These are phyloP conservation scores for Dromococcyx pavoninus DNA, from an alignment of 2,797 vertebrate species.

Conservation along the genomic window DNA sequence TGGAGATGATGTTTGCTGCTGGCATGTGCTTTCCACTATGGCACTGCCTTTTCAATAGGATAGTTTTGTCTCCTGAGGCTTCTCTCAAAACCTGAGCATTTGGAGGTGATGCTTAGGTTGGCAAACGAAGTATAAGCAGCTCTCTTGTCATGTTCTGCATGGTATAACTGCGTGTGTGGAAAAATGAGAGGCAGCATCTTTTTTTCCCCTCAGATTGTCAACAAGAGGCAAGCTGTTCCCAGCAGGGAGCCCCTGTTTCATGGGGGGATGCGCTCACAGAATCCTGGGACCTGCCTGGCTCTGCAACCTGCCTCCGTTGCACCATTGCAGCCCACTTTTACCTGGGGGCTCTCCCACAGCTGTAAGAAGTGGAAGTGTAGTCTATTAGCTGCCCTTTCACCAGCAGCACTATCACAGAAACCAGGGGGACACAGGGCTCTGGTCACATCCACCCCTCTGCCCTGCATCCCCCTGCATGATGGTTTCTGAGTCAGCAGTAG, in stretches of 20 bases:
- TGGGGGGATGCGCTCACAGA: fast-evolving
- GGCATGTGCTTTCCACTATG: not conserved
- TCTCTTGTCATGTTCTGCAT: not conserved
- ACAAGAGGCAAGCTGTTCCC: not conserved
- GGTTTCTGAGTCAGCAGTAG: not conserved
- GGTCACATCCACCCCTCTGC: not conserved
- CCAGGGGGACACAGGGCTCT: not conserved
- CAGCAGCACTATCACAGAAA: not conserved
- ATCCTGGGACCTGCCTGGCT: not conserved
- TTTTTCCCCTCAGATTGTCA: not conserved
- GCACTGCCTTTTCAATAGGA: not conserved
- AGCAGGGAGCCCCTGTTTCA: not conserved
- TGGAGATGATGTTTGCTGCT: fast-evolving
- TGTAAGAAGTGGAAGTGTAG: not conserved
- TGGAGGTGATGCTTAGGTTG: not conserved
- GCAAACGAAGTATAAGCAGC: not conserved
- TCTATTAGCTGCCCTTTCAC: not conserved
- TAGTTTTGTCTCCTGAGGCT: not conserved
- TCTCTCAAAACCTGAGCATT: not conserved
- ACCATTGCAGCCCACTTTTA: not conserved
- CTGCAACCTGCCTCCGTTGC: not conserved
- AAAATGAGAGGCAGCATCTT: not conserved
- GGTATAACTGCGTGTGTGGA: not conserved
- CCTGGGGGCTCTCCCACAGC: not conserved
- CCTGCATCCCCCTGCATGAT: not conserved